Evolutionary conservation across 2,888 invertebrate genomes (phyloP), one percentile per base, ranked within the genome.

Genomic region (Ceraclea dissimilis): DNA sequence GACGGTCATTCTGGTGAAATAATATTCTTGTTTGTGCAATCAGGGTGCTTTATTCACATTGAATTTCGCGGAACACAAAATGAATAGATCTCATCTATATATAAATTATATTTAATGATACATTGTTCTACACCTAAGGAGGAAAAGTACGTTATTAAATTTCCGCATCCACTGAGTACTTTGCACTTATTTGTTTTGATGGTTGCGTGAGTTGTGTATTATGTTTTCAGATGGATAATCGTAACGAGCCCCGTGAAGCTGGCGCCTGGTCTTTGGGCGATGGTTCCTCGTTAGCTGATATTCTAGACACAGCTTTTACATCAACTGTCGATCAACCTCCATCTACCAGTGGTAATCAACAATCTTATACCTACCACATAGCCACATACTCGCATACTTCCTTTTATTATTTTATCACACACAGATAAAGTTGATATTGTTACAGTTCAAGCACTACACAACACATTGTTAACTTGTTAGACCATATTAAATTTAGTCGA

Each of bases 291-390:
- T 66, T 84, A 63, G 81, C 79, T 52, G 83, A 82, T 68, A 83
- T 84, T 67, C 74, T 83, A 63, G 81, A 83, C 67, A 80, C 82
- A 59, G 82, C 81, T 59, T 83, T 82, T 67, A 76, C 81, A 60
- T 80, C 83, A 59, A 75, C 79, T 56, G 75, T 77, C 49, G 75
- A 76, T 66, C 71, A 71, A 56, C 65, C 71, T 44, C 68, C 39
- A 39, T 39, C 16, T n/a, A 39, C 13, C 39, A 39, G 39, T 39
- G 39, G 39, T 39, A 70, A 0, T 71, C 70, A 59, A 10, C 26
- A 10, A 26, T 10, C 26, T 26, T 26, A 26, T 26, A 26, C 26
- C 26, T 26, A 26, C 26, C 10, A 6, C 5, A 26, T 26, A 10
- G 10, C 26, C 10, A 26, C 26, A 26, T 26, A 6, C 26, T 26